phyloP scores from a whole-genome alignment of 2,797 vertebrate species.

The Phoebastria nigripes region DNA sequence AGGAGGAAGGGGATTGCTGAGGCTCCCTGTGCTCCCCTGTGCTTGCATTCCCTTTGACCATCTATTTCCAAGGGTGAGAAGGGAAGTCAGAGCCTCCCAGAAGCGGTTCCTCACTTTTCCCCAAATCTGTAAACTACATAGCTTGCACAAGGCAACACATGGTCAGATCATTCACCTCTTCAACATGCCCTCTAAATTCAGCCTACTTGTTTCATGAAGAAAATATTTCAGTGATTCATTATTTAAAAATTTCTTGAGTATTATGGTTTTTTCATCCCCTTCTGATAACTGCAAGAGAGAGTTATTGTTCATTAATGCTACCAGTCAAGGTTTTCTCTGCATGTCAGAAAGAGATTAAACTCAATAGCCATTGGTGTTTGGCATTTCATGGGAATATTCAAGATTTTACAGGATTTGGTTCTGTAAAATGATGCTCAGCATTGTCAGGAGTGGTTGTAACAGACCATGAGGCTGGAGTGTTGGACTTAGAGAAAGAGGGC shows the following conservation, averaged over 20 bases:
- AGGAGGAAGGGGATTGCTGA: not conserved
- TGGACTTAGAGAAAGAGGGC: not conserved
- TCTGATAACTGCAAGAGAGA: not conserved
- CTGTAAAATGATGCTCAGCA: not conserved
- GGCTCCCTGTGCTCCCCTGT: not conserved
- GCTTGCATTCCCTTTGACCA: not conserved
- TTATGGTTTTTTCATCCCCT: not conserved
- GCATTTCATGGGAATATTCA: not conserved
- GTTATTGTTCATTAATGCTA: not conserved
- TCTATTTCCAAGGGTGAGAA: not conserved
- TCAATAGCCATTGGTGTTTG: not conserved
- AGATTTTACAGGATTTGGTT: not conserved
- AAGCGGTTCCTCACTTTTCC: not conserved
- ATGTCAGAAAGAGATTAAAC: not conserved
- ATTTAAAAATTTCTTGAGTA: not conserved
- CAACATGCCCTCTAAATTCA: not conserved
- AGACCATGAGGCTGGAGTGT: not conserved
- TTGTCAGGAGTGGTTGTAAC: not conserved
- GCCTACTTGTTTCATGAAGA: not conserved
- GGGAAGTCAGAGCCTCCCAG: not conserved
- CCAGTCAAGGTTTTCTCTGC: not conserved
- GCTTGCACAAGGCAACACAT: not conserved
- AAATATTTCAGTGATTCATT: constrained; percentile 28
- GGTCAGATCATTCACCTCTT: not conserved
- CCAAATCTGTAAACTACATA: not conserved